Conservation (phyloP, 2,797 vertebrate species). For the Neostethus bicornis region DNA sequence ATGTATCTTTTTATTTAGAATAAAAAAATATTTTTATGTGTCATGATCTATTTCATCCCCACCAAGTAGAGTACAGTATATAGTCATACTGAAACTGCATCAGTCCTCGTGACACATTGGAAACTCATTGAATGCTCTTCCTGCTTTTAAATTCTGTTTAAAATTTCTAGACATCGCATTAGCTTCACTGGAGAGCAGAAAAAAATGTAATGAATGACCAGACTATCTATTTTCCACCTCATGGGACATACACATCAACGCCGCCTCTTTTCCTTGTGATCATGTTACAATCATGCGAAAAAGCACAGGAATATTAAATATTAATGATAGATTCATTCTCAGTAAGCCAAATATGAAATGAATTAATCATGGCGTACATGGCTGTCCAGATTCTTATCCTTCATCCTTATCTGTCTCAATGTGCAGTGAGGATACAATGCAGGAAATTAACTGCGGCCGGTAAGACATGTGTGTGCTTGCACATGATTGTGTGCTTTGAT, state of each 20-base stretch:
- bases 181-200: conserved; percentile 35
- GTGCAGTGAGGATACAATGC: conserved; percentile 25
- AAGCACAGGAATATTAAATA: conserved; percentile 68
- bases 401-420: conserved; percentile 42
- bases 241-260: conserved; percentile 13
- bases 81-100: conserved; percentile 12
- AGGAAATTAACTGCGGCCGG: conserved; percentile 54
- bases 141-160: conserved; percentile 44
- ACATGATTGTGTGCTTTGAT: background rate
- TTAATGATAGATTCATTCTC: conserved; percentile 74
- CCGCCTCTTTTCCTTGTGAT: conserved; percentile 30
- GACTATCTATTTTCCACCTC: conserved; percentile 8
- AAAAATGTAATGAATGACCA: conserved; percentile 29
- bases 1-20: conserved; percentile 1
- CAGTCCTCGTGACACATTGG: conserved; percentile 1
- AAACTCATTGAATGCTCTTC: conserved; percentile 12
- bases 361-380: conserved; percentile 75
- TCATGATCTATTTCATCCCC: conserved; percentile 34
- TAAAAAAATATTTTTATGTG: no score
- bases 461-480: conserved; percentile 6
- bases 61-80: conserved; percentile 39
- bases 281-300: conserved; percentile 61
- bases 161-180: conserved; percentile 45
- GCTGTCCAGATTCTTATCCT: conserved; percentile 57
- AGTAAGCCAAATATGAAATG: conserved; percentile 69